Percentiles rank a stretch among this genome's conserved stretches.
Conservation (phyloP, 2,797 vertebrate genomes). For the Bucorvus abyssinicus region DNA sequence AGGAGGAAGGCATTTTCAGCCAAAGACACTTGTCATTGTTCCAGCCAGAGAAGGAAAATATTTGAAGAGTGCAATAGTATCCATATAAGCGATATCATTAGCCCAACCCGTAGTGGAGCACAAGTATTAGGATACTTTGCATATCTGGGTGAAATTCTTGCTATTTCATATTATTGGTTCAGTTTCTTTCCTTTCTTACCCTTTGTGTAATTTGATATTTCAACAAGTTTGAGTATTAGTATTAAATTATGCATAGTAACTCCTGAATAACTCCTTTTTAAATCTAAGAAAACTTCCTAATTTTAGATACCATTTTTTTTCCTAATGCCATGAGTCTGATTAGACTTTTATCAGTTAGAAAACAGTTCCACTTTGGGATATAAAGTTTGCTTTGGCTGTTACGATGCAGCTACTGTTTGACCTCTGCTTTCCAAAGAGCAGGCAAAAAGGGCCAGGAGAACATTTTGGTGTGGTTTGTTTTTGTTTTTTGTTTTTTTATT, state of each 20-base stretch:
- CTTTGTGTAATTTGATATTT: not conserved
- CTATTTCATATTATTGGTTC: not conserved
- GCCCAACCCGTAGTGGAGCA: not conserved
- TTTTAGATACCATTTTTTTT: not conserved
- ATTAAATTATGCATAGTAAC: not conserved
- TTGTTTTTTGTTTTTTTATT: not conserved
- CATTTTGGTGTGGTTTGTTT: not conserved
- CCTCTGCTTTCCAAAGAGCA: not conserved
- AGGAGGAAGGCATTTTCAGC: not conserved
- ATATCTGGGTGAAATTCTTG: not conserved
- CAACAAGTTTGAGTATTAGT: not conserved
- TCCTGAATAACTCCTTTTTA: not conserved
- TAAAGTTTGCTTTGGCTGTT: not conserved
- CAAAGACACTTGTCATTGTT: not conserved
- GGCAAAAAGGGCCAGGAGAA: not conserved
- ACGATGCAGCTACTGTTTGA: not conserved
- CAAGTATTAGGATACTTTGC: not conserved
- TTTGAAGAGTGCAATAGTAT: not conserved
- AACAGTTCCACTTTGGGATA: not conserved
- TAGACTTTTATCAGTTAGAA: not conserved
- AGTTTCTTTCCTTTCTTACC: not conserved
- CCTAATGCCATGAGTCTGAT: not conserved
- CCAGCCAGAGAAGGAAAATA: not conserved
- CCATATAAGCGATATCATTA: not conserved
- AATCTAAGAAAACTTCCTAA: not conserved